Conservation (phyloP, 2,797 vertebrate species). For the Galaxias olidus region DNA sequence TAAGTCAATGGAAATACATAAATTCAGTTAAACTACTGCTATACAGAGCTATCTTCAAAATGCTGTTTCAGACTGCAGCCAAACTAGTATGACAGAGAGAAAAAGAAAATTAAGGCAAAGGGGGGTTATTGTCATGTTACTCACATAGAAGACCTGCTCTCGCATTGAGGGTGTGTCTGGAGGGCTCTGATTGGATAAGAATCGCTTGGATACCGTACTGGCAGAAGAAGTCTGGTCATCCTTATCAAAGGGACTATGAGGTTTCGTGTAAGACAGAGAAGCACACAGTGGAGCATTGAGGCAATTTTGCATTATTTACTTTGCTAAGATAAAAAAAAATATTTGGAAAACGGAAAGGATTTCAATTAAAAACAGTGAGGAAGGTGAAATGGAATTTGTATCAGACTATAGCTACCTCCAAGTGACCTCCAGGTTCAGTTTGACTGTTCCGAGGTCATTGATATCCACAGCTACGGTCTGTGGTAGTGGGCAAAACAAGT, state of each 20-base stretch:
- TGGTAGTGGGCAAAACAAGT: slow-evolving; percentile 92
- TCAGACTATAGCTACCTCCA: slow-evolving; percentile 85
- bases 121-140: slow-evolving; percentile 51
- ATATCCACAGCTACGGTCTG: slow-evolving; percentile 98
- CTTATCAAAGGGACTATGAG: slow-evolving; percentile 92
- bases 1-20: slow-evolving; percentile 23
- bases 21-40: slow-evolving; percentile 8
- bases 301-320: too few species aligned
- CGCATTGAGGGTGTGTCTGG: slow-evolving; percentile 96
- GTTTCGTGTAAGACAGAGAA: neutral
- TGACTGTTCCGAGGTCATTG: slow-evolving; percentile 96
- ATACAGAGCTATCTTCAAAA: neutral
- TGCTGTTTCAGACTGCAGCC: neutral
- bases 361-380: neutral
- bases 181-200: slow-evolving; percentile 96
- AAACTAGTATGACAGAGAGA: slow-evolving; percentile 9
- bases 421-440: slow-evolving; percentile 95
- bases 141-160: slow-evolving; percentile 98
- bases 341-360: neutral
- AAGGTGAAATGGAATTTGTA: neutral
- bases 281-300: neutral
- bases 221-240: slow-evolving; percentile 91
- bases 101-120: neutral
- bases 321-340: neutral
- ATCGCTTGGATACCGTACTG: slow-evolving; percentile 92